These are phyloP conservation scores for Cryptocephalus moraei DNA, from an alignment of 2,888 invertebrate species.

Conservation along the genomic window DNA sequence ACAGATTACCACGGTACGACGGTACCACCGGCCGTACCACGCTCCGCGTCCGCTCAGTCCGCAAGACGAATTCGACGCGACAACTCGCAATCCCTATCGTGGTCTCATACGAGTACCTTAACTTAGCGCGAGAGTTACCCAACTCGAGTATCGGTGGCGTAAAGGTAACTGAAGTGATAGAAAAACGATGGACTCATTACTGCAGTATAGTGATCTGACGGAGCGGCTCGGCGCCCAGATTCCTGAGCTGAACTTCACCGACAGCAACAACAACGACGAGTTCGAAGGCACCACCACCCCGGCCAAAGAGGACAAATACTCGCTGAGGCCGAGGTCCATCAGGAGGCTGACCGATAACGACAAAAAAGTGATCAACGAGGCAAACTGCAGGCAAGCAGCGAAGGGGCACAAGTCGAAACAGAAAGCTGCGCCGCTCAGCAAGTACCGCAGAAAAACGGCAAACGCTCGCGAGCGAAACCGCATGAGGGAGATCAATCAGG, in stretches of 20 bases:
- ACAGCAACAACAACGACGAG: conserved; percentile 37
- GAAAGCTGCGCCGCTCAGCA: conserved; percentile 68
- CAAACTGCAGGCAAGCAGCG: conserved; percentile 1
- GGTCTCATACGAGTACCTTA: background rate
- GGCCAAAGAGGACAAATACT: conserved; percentile 49
- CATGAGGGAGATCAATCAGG: conserved; percentile 84
- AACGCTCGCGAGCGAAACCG: conserved; percentile 79
- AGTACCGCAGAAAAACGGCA: conserved; percentile 82
- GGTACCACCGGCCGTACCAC: background rate
- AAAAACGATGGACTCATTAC: conserved; percentile 1
- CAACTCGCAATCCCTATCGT: background rate
- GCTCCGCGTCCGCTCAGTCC: background rate
- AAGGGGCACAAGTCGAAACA: conserved; percentile 42
- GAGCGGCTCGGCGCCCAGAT: conserved; percentile 17
- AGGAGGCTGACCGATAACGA: conserved; percentile 42
- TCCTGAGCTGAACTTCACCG: conserved; percentile 23
- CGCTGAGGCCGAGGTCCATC: conserved; percentile 54
- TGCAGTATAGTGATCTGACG: conserved; percentile 15
- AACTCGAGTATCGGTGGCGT: conserved; percentile 35
- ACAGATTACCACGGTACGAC: background rate
- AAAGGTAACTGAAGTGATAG: conserved; percentile 2
- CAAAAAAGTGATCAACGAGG: conserved; percentile 20
- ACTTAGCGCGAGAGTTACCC: conserved; percentile 37
- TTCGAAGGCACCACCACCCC: conserved; percentile 19
- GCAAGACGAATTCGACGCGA: background rate